Evolutionary conservation across 2,797 vertebrate species (phyloP).

Genomic region (Iguana delicatissima): DNA sequence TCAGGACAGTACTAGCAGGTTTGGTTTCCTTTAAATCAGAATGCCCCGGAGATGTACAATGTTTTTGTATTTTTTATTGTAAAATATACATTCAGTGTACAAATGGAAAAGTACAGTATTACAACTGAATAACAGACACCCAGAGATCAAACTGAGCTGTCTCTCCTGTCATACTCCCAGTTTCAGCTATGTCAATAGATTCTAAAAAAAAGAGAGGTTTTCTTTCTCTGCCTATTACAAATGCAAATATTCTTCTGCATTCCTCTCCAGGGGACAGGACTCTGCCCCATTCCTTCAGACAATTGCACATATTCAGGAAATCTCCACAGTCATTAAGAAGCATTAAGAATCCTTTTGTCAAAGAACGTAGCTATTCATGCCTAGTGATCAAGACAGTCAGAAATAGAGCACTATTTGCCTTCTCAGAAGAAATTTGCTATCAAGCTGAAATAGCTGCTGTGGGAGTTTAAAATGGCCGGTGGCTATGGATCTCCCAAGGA

Average conservation of each 20-base stretch:
- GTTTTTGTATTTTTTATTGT: neutral
- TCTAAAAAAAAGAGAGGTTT: neutral
- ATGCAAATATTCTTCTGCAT: neutral
- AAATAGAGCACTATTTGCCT: conserved; percentile 33
- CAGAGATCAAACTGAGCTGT: neutral
- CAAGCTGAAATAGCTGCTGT: conserved; percentile 1
- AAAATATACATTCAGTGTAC: neutral
- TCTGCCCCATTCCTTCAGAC: neutral
- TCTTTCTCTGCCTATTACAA: neutral
- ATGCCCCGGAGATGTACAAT: conserved; percentile 25
- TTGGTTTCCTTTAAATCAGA: neutral
- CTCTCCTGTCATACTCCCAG: too few relatives aligned
- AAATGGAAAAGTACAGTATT: neutral
- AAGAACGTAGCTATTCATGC: neutral
- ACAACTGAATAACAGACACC: neutral
- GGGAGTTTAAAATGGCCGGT: neutral
- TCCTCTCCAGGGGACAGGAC: neutral
- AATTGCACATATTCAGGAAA: conserved; percentile 15
- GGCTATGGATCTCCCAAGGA: neutral
- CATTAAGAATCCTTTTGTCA: neutral
- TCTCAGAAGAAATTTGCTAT: neutral
- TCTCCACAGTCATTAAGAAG: conserved; percentile 19
- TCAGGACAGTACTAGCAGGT: neutral
- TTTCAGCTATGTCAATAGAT: neutral
- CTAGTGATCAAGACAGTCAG: neutral